phyloP scores from a whole-genome alignment of 2,888 invertebrate genomes.

The Cantharis nigra region DNA sequence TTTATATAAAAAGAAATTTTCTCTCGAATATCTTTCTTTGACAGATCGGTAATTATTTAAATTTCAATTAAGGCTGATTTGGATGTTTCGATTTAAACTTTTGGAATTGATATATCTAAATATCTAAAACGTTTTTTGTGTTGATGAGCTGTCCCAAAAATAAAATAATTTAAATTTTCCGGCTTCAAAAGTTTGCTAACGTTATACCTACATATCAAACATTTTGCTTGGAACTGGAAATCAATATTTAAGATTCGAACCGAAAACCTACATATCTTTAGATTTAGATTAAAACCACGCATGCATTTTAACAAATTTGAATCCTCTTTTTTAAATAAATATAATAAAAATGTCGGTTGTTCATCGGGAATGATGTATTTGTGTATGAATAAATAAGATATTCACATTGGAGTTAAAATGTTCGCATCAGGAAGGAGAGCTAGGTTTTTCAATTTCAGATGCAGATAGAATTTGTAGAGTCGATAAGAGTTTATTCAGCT shows the following conservation, averaged over 20 bases:
- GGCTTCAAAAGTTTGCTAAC: background rate
- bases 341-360: background rate
- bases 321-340: background rate
- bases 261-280: background rate
- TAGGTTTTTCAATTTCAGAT: constrained; percentile 18
- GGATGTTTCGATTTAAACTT: background rate
- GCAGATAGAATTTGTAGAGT: constrained; percentile 10
- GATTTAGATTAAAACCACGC: background rate
- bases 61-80: background rate
- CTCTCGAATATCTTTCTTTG: background rate
- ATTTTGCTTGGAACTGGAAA: background rate
- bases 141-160: background rate
- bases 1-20: background rate
- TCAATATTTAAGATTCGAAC: background rate
- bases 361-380: background rate
- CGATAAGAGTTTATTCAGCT: constrained; percentile 16
- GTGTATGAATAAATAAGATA: background rate
- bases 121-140: background rate
- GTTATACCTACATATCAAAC: background rate
- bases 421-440: background rate
- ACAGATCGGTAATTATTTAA: background rate
- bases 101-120: background rate
- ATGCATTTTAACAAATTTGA: background rate
- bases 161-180: background rate
- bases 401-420: background rate